A percentile compares a stretch with the other conserved stretches of the same genome.
These are phyloP conservation scores for Axis porcinus DNA, from an alignment of 2,113 vertebrate genomes.

Conservation along the genomic window DNA sequence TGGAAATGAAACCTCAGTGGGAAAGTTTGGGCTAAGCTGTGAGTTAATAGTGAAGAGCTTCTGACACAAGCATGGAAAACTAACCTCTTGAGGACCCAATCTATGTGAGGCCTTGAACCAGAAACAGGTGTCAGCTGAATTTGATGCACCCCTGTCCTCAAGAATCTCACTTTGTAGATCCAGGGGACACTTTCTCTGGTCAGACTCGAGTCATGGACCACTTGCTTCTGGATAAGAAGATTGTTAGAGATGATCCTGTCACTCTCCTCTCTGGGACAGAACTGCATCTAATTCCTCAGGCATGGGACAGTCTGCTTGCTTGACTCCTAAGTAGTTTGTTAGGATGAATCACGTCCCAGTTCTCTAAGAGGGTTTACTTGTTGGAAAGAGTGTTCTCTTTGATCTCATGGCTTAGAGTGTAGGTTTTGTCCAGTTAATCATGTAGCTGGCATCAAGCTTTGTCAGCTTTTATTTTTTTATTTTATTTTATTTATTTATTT, in stretches of 20 bases:
- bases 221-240: neutral
- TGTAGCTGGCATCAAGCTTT: neutral
- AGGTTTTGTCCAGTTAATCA: constrained; percentile 50
- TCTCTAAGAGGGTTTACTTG: constrained; percentile 8
- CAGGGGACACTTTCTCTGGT: neutral
- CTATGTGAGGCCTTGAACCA: neutral
- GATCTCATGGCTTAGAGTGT: constrained; percentile 39
- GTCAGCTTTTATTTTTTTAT: neutral
- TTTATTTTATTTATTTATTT: too few species aligned
- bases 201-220: neutral
- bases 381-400: constrained; percentile 38
- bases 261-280: neutral
- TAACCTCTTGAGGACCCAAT: neutral
- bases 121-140: neutral
- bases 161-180: neutral
- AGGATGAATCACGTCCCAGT: constrained; percentile 22
- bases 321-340: constrained; percentile 21
- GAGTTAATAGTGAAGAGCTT: neutral
- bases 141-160: fast-evolving
- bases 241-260: neutral
- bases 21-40: neutral
- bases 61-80: neutral
- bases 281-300: neutral
- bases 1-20: neutral
- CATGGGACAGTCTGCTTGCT: neutral